These are phyloP conservation scores for Mugil cephalus DNA, from an alignment of 2,113 vertebrate species.

Conservation along the genomic window DNA sequence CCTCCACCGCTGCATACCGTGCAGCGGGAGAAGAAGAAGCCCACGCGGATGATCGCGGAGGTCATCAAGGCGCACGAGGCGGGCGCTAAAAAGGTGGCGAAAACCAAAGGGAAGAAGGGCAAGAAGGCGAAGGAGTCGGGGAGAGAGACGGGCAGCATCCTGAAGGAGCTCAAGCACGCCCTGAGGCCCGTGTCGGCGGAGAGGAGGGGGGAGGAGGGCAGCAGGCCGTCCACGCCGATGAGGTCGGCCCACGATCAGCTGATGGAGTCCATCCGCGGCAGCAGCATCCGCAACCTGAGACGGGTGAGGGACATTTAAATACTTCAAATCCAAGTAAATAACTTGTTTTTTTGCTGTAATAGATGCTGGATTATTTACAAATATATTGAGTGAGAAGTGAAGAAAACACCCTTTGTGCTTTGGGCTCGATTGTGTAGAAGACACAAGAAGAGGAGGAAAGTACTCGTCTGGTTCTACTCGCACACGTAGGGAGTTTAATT, in stretches of 20 bases:
- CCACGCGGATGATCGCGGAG: constrained; percentile 94
- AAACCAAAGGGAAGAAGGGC: constrained; percentile 86
- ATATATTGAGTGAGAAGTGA: background rate
- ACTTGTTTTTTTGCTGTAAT: no score
- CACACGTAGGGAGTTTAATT: constrained; percentile 49
- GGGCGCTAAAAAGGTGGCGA: constrained; percentile 80
- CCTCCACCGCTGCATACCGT: constrained; percentile 31
- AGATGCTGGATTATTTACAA: background rate
- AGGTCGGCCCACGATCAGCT: constrained; percentile 92
- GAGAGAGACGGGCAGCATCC: constrained; percentile 84
- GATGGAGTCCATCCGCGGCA: constrained; percentile 93
- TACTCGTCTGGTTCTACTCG: background rate
- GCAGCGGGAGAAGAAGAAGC: constrained; percentile 77
- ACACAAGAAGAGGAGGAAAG: background rate
- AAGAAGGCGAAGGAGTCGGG: constrained; percentile 77
- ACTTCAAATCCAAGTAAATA: no score
- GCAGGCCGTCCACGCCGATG: constrained; percentile 92
- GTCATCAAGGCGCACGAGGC: constrained; percentile 93
- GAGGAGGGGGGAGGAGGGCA: constrained; percentile 87
- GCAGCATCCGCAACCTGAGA: constrained; percentile 86
- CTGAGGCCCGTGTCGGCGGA: constrained; percentile 89
- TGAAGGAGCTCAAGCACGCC: constrained; percentile 94
- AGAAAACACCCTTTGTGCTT: no score
- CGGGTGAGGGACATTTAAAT: constrained; percentile 78
- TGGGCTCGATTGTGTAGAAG: background rate